A percentile compares a stretch with the other conserved stretches of the same genome.
Conservation (phyloP, 2,113 vertebrate genomes). For the Triplophysa siluroides region DNA sequence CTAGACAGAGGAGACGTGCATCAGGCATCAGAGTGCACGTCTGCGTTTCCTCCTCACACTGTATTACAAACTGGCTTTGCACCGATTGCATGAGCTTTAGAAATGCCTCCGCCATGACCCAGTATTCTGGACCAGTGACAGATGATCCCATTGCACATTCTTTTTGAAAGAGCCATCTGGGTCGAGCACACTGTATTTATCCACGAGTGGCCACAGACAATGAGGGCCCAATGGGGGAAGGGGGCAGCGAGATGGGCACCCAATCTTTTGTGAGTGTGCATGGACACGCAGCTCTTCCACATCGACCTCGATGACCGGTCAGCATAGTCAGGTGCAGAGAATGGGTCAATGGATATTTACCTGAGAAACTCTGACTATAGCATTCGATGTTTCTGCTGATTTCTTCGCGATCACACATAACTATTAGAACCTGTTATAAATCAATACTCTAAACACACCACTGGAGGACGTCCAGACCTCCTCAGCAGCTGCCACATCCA, state of each 20-base stretch:
- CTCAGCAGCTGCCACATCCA: slow-evolving; percentile 54
- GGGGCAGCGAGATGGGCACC: not conserved
- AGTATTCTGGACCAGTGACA: slow-evolving; percentile 41
- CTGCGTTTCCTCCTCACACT: slow-evolving; percentile 4
- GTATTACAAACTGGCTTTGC: slow-evolving; percentile 34
- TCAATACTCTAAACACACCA: slow-evolving; percentile 3
- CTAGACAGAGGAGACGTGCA: not conserved
- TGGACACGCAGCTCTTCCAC: slow-evolving; percentile 58
- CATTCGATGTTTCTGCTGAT: too few relatives aligned
- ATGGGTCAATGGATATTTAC: slow-evolving; percentile 1
- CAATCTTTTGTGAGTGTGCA: not conserved
- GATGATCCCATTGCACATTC: slow-evolving; percentile 43
- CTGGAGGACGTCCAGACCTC: slow-evolving; percentile 41
- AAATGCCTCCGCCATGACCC: slow-evolving; percentile 54
- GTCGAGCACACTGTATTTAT: slow-evolving; percentile 35
- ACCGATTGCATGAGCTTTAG: slow-evolving; percentile 27
- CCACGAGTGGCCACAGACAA: slow-evolving; percentile 27
- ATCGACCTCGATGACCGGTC: slow-evolving; percentile 33
- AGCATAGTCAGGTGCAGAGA: not conserved
- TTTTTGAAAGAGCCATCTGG: slow-evolving; percentile 58
- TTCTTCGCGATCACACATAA: not conserved
- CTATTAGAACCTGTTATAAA: not conserved
- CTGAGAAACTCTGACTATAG: too few relatives aligned
- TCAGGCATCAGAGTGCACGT: slow-evolving; percentile 2
- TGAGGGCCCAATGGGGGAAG: not conserved